Base-by-base conservation (phyloP, 1,140 invertebrate species). In the Drosophila ananassae region DNA sequence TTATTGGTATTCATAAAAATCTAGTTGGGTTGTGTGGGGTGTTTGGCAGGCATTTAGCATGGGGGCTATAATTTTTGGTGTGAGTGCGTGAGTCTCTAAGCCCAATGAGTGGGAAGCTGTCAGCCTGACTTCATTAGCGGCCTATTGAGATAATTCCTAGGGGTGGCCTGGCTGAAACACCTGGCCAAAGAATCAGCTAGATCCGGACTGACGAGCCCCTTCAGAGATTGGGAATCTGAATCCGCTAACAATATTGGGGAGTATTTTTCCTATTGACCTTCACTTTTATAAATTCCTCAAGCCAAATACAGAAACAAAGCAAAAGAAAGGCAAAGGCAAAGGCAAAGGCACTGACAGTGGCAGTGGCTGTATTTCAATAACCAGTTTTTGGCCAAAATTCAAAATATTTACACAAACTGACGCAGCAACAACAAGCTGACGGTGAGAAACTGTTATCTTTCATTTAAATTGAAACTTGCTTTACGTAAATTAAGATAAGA, bases 401-500 rank as follows among this genome's bases (percentile, higher is more conserved):
- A 71, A 75, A 73, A 73, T 62, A 81, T 66, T 60, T 68, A 68
- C 76, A 82, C 55, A 78, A 76, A 78, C 57, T 67, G 60, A 53
- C 60, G 52, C 41, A 58, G 54, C 28, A 52, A 50, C 12, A 62
- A 62, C 37, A 69, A 17, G 17, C 17, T 17, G 17, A 25, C 28
- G 44, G 32, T 47, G 54, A 63, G 28, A 52, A 44, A 22, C 28
- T 62, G 48, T 77, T 74, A 75, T 81, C 57, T 79, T 56, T 56
- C 22, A 77, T 84, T 73, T 77, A 77, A 85, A 80, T 85, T 62
- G 56, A 80, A 62, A 74, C 73, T 79, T 63, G 60, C 66, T 78
- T 67, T 74, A 60, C 75, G 75, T 83, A 59, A 81, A 66, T 66
- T 77, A 34, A 75, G 82, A 87, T 89, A 87, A 87, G 75, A 61